Evolutionary conservation across 2,888 invertebrate genomes (phyloP).

Genomic region (Kryphioiulus occultus): DNA sequence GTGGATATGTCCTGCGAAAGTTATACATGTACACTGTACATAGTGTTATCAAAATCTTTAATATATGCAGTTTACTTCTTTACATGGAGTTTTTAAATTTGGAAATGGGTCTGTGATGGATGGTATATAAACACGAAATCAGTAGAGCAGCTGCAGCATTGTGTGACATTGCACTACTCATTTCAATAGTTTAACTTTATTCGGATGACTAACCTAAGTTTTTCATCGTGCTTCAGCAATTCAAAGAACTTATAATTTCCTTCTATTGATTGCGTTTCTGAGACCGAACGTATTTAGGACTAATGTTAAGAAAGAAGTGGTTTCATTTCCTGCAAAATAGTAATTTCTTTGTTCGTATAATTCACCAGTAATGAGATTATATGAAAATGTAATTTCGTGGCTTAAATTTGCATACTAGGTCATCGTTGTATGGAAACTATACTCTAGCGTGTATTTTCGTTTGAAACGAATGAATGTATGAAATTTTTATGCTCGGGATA

Average conservation of each 20-base stretch:
- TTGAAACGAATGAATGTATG: not conserved
- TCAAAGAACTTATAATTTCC: not conserved
- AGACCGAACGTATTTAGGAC: not conserved
- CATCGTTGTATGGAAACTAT: not conserved
- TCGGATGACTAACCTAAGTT: not conserved
- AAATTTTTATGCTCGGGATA: not conserved
- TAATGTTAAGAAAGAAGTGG: conserved; percentile 10
- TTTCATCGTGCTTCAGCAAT: not conserved
- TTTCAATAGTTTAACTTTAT: not conserved
- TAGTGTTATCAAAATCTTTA: too few relatives aligned
- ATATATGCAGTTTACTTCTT: too few relatives aligned
- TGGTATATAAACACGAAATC: not conserved
- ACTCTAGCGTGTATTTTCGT: not conserved
- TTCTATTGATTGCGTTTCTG: not conserved
- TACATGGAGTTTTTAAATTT: too few relatives aligned
- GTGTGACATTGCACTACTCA: not conserved
- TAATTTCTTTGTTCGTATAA: conserved; percentile 41
- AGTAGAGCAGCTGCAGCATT: not conserved
- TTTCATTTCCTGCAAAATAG: conserved; percentile 39
- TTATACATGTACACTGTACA: too few relatives aligned
- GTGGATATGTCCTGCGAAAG: too few relatives aligned
- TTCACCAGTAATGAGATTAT: conserved; percentile 45
- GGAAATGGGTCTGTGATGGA: not conserved
- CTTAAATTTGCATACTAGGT: conserved; percentile 36
- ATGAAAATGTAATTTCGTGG: conserved; percentile 24